Evolutionary conservation across 2,888 invertebrate genomes (phyloP), one percentile per base, ranked within the genome.

Genomic region (Philopedon plagiatum): DNA sequence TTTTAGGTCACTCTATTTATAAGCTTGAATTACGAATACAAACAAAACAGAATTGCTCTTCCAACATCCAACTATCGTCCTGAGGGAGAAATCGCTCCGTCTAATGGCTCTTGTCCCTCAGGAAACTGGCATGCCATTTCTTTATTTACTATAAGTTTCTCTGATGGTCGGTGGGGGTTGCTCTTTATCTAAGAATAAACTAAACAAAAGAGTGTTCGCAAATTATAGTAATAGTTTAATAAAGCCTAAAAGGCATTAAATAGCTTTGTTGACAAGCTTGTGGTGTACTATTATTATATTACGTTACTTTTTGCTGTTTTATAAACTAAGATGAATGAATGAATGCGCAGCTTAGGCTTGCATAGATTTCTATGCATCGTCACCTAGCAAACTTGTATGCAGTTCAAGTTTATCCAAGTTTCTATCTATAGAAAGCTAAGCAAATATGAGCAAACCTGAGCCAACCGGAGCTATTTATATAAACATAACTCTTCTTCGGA

Each of bases 41-140:
- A 65, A 71, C 60, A 71, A 71, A 71, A 71, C 65, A 54, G 44
- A 39, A 70, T 41, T 37, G 15, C 61, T 71, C 51, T 44, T 58
- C 34, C 32, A 70, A 49, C 58, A 56, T 62, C 18, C 15, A 29
- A 51, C 60, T 51, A 51, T 56, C 58, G 54, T 72, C 72, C 72
- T 67, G 13, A 18, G 72, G 67, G 67, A 72, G 62, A 72, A 66
- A 72, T 67, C 67, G 54, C 56, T 72, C 49, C 67, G 37, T 39
- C 62, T 72, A 67, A 72, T 72, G 72, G 62, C 67, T 37, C 72
- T 72, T 72, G 62, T 72, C 67, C 72, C 66, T 51, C 44, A 66
- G 66, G 60, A 71, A 66, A 71, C 61, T 65, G 26, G 60, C 57
- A 51, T 7, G 51, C 46, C 64, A 54, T 71, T 66, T 66, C 65